Conservation (phyloP, 2,797 vertebrate species). For the Tiaroga cobitis region DNA sequence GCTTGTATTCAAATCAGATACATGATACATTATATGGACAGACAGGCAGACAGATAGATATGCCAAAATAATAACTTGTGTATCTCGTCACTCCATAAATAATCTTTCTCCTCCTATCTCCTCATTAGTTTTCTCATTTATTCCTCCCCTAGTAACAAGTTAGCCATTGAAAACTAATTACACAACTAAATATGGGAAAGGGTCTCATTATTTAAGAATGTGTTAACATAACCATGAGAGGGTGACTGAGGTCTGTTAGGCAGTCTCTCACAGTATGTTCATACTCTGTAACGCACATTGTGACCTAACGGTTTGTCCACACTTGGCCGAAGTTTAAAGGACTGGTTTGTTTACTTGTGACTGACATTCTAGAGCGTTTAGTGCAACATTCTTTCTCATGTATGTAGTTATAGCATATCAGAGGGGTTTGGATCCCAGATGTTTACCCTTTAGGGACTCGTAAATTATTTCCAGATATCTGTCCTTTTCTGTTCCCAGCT, state of each 20-base stretch:
- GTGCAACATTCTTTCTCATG: slow-evolving; percentile 17
- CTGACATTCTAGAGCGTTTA: background rate
- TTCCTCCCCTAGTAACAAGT: background rate
- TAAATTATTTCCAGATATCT: slow-evolving; percentile 23
- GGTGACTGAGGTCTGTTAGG: background rate
- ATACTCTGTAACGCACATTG: slow-evolving; percentile 1
- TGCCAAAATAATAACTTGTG: slow-evolving; percentile 6
- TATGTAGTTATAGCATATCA: background rate
- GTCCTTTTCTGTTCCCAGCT: background rate
- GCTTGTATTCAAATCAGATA: slow-evolving; percentile 28
- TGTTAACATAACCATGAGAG: slow-evolving; percentile 16
- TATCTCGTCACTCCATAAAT: background rate
- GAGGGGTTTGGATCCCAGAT: slow-evolving; percentile 19
- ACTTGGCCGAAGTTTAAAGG: slow-evolving; percentile 4
- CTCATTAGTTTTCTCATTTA: background rate
- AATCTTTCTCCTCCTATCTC: background rate
- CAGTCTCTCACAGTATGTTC: slow-evolving; percentile 8
- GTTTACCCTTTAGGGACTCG: slow-evolving; percentile 9
- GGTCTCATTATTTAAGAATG: slow-evolving; percentile 32
- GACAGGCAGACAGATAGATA: background rate
- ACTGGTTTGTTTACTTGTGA: slow-evolving; percentile 4
- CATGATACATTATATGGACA: background rate
- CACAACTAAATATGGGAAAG: slow-evolving; percentile 21
- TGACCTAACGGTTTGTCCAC: background rate
- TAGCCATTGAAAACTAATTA: slow-evolving; percentile 24